Percentiles rank a stretch among this genome's conserved stretches.
Conservation (phyloP, 1,140 invertebrate species). For the Lasioglossum albipes region DNA sequence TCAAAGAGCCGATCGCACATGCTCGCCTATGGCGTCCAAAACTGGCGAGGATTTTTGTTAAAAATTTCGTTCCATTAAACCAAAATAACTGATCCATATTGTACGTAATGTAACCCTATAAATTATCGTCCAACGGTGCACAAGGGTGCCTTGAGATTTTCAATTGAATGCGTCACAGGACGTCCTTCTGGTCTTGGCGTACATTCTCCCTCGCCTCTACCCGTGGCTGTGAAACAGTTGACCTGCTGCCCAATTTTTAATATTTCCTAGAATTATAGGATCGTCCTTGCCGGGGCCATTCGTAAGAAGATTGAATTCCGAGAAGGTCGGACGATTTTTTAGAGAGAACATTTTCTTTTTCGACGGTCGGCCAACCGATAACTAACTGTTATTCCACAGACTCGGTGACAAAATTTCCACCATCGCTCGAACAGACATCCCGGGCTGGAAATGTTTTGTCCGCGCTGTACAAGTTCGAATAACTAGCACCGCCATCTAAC, state of each 20-base stretch:
- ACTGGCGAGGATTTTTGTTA: slow-evolving; percentile 25
- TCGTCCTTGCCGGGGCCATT: background rate
- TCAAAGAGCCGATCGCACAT: background rate
- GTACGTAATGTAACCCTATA: slow-evolving; percentile 66
- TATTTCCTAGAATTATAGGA: slow-evolving; percentile 60
- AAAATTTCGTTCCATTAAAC: slow-evolving; percentile 19
- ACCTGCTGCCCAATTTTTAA: slow-evolving; percentile 28
- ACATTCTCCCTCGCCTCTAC: slow-evolving; percentile 65
- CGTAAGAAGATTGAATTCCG: too few relatives aligned
- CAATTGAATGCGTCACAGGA: slow-evolving; percentile 78
- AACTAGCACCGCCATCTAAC: slow-evolving; percentile 31
- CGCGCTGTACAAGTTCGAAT: slow-evolving; percentile 1
- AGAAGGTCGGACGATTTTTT: background rate
- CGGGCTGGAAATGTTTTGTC: slow-evolving; percentile 56
- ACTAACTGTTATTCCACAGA: slow-evolving; percentile 13
- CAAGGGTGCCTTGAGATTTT: slow-evolving; percentile 77
- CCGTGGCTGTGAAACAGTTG: slow-evolving; percentile 50
- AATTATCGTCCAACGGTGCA: slow-evolving; percentile 64
- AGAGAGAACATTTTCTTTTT: slow-evolving; percentile 68
- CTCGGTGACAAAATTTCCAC: slow-evolving; percentile 55
- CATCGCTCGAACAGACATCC: slow-evolving; percentile 59
- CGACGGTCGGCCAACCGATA: fast-evolving
- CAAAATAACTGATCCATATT: slow-evolving; percentile 64
- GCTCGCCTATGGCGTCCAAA: background rate
- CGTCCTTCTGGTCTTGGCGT: slow-evolving; percentile 73